Conservation (phyloP, 2,797 vertebrate species). For the Intellagama lesueurii region DNA sequence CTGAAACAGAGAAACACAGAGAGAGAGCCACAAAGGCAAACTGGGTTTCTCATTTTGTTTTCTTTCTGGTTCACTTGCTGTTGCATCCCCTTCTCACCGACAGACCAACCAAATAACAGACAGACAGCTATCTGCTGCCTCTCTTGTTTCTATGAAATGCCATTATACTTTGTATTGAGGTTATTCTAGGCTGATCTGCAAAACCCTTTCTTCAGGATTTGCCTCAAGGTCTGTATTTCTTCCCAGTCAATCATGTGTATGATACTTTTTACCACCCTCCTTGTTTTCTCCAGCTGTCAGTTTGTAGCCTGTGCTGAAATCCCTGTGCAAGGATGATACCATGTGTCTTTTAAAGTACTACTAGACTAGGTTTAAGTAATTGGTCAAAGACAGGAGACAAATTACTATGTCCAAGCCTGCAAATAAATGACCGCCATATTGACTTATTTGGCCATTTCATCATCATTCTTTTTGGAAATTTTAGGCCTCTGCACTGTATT, state of each 20-base stretch:
- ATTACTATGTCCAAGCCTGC: slow-evolving; percentile 8
- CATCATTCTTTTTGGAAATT: not conserved
- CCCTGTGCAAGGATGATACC: slow-evolving; percentile 16
- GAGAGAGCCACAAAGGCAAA: not conserved
- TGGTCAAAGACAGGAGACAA: not conserved
- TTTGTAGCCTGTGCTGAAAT: slow-evolving; percentile 16
- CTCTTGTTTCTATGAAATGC: not conserved
- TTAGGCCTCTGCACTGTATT: no score
- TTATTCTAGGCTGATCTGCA: not conserved
- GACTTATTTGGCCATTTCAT: slow-evolving; percentile 3
- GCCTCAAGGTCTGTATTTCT: slow-evolving; percentile 14
- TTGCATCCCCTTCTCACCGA: not conserved
- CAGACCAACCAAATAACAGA: not conserved
- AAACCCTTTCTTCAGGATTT: slow-evolving; percentile 14
- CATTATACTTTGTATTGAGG: not conserved
- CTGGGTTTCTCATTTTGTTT: not conserved
- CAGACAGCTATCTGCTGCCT: not conserved
- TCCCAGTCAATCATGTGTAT: not conserved
- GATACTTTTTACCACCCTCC: not conserved
- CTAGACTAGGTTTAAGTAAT: slow-evolving; percentile 23
- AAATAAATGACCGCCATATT: not conserved
- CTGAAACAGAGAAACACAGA: not conserved
- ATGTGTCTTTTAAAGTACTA: not conserved
- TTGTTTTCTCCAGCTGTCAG: not conserved
- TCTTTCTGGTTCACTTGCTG: not conserved